A percentile compares a stretch with the other conserved stretches of the same genome.
These are phyloP conservation scores for Phaethon lepturus DNA, from an alignment of 2,113 vertebrate genomes.

Conservation along the genomic window DNA sequence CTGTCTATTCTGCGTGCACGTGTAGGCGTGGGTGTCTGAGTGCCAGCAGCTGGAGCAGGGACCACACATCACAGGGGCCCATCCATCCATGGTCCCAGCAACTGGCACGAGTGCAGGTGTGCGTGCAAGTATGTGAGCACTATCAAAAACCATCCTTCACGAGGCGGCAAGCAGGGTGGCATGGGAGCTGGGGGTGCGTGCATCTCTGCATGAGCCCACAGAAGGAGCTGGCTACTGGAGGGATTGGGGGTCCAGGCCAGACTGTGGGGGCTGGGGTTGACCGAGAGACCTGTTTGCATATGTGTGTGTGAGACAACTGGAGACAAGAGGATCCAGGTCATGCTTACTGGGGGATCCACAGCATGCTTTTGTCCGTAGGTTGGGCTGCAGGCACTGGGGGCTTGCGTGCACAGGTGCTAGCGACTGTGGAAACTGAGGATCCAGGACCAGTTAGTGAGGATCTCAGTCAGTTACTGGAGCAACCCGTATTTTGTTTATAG, in stretches of 20 bases:
- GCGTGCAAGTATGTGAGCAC: neutral
- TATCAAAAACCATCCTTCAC: neutral
- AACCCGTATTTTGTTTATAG: neutral
- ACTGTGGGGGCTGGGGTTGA: fast-evolving
- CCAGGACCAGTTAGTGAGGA: neutral
- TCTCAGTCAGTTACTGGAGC: neutral
- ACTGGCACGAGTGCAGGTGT: neutral
- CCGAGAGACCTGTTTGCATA: neutral
- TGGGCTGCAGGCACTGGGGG: neutral
- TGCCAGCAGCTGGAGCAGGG: neutral
- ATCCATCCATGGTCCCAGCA: neutral
- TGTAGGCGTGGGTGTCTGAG: neutral
- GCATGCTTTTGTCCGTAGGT: neutral
- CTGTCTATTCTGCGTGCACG: fast-evolving
- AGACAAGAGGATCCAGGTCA: neutral
- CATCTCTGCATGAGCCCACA: neutral
- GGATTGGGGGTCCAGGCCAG: too few species aligned
- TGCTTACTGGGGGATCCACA: neutral
- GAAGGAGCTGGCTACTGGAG: neutral
- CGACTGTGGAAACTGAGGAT: neutral
- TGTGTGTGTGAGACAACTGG: neutral
- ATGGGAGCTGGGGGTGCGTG: fast-evolving
- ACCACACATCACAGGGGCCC: fast-evolving
- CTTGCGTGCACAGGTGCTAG: neutral
- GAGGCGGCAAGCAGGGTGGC: neutral